Conservation (phyloP, 2,113 vertebrate genomes). For the Chaetodon trifascialis region DNA sequence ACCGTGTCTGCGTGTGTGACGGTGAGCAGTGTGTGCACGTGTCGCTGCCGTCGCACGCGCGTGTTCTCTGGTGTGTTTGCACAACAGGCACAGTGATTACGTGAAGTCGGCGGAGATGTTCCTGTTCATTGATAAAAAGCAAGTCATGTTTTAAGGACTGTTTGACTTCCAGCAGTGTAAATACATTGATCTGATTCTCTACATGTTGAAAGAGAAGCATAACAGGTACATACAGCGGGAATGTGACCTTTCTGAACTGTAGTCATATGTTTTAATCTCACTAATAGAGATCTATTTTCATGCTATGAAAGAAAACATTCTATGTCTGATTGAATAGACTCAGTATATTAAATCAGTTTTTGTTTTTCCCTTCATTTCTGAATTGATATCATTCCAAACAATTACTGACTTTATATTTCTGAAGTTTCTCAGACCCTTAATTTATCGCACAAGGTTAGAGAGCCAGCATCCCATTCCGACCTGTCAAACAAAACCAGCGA, state of each 20-base stretch:
- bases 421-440: conserved; percentile 28
- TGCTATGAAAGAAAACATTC: not conserved
- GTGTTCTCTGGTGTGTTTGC: conserved; percentile 30
- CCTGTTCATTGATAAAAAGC: conserved; percentile 1
- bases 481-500: conserved; percentile 32
- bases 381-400: conserved; percentile 29
- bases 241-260: not conserved
- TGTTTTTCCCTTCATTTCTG: not conserved
- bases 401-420: conserved; percentile 8
- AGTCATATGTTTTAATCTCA: not conserved
- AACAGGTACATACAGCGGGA: not conserved
- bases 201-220: not conserved
- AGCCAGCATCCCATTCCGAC: conserved; percentile 35
- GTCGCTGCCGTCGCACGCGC: not conserved
- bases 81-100: conserved; percentile 14
- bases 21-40: conserved; percentile 13
- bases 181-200: not conserved
- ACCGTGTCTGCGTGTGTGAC: not conserved
- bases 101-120: not conserved
- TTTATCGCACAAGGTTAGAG: conserved; percentile 35
- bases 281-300: not conserved
- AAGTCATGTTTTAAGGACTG: conserved; percentile 5
- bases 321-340: not conserved
- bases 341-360: not conserved
- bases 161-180: conserved; percentile 11